These are phyloP conservation scores for Platygyra sinensis DNA, from an alignment of 64 coral and sea anemone species.

Conservation along the genomic window DNA sequence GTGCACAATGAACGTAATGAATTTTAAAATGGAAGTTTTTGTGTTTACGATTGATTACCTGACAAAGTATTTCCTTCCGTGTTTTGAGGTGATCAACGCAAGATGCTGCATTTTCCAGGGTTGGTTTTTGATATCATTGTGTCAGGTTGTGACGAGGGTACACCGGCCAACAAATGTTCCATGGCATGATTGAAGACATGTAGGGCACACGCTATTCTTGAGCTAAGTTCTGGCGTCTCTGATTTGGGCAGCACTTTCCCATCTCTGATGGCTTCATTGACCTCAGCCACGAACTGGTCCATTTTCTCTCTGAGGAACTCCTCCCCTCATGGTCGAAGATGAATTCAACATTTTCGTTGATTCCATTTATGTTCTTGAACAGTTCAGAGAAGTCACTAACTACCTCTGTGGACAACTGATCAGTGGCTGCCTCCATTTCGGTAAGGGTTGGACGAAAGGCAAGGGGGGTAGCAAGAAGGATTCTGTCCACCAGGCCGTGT, in stretches of 20 bases:
- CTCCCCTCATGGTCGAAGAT: background rate
- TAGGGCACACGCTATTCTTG: constrained; percentile 5
- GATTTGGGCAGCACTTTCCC: constrained; percentile 33
- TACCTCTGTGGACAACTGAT: background rate
- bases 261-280: constrained; percentile 24
- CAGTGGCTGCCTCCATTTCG: constrained; percentile 17
- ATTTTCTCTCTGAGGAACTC: background rate
- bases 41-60: constrained; percentile 6
- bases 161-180: constrained; percentile 14
- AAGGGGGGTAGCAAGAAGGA: constrained; percentile 29
- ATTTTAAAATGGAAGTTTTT: too few species aligned
- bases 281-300: constrained; percentile 19
- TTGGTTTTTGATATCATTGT: background rate
- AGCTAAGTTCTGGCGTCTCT: constrained; percentile 20
- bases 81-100: constrained; percentile 11
- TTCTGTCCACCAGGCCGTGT: constrained; percentile 36
- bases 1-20: too few species aligned
- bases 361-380: too few species aligned
- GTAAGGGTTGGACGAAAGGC: constrained; percentile 28
- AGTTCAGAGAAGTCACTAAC: too few species aligned
- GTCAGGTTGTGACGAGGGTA: background rate
- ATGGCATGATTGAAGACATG: constrained; percentile 35
- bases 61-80: constrained; percentile 33
- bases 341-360: background rate
- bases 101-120: constrained; percentile 4